Evolutionary conservation across 2,113 vertebrate species (phyloP), one percentile per base, ranked within the genome.

Genomic region (Ornithorhynchus anatinus): DNA sequence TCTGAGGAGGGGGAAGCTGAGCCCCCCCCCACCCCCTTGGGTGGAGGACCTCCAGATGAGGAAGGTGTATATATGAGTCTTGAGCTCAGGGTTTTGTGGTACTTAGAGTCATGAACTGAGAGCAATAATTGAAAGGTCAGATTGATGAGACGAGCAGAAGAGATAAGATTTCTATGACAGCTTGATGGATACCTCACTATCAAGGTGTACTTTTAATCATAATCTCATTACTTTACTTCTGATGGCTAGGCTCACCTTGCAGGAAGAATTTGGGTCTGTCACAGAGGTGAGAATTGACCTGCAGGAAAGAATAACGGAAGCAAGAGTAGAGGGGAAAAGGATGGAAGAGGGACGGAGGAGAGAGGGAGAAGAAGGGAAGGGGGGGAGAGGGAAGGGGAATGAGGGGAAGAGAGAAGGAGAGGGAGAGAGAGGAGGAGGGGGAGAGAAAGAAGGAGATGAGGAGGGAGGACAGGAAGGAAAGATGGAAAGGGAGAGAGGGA

Each of bases 121-220:
- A 72, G 77, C 87, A 86, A 86, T 92, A 91, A 92, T 85, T 83
- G 85, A 93, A 93, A 92, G 89, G 90, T 91, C 89, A 92, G 89
- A 93, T 91, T 87, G 91, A 91, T 93, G 91, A 88, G 84, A 88
- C 86, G 59, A 77, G 89, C 78, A 80, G 83, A 72, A 22, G 48
- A 88, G 84, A 93, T 88, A 86, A 89, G 88, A 88, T 92, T 91
- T 89, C 79, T 79, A 75, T 92, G 92, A 92, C 92, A 93, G 89
- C 64, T 89, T 92, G 91, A 92, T 91, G 92, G 90, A 94, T 92
- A 86, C 82, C 77, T 75, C 77, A 84, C 86, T 87, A 91, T 92
- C 84, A 90, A 89, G 88, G 88, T 93, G 81, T 89, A 89, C 84
- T 92, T 93, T 93, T 93, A 93, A 92, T 93, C 89, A 92, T 92